phyloP scores from a whole-genome alignment of 2,113 vertebrate species.

The Probosciger aterrimus region DNA sequence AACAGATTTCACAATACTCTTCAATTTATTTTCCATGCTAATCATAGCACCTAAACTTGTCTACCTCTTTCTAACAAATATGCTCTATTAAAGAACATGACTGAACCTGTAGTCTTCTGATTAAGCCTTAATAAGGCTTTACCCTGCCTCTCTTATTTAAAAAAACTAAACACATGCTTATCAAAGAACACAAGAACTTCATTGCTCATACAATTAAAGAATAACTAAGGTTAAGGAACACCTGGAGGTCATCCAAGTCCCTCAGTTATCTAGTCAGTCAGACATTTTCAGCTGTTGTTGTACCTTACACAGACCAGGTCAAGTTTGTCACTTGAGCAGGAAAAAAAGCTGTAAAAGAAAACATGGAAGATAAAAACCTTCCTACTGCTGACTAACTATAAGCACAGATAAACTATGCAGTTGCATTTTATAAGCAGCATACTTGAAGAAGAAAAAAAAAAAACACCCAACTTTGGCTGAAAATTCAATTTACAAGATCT shows the following conservation, averaged over 20 bases:
- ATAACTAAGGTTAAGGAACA: not conserved
- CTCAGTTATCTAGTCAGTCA: not conserved
- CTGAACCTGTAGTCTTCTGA: not conserved
- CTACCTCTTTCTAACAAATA: not conserved
- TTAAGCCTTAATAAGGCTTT: not conserved
- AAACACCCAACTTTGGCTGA: too few species aligned
- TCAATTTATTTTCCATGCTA: not conserved
- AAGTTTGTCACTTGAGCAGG: not conserved
- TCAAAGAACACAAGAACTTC: not conserved
- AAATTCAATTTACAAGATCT: not conserved
- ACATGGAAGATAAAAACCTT: not conserved
- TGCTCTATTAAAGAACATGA: fast-evolving
- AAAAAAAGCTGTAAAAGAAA: not conserved
- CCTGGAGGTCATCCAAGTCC: not conserved
- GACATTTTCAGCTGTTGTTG: not conserved
- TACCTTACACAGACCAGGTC: not conserved
- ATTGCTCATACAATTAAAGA: not conserved
- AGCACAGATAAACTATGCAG: not conserved
- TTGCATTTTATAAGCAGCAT: not conserved
- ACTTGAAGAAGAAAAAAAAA: not conserved
- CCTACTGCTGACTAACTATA: not conserved
- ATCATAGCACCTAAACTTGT: not conserved
- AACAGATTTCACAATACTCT: not conserved
- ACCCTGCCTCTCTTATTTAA: not conserved
- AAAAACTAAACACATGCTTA: not conserved